These are phyloP conservation scores for Psittacula echo DNA, from an alignment of 2,797 vertebrate genomes.

Conservation along the genomic window DNA sequence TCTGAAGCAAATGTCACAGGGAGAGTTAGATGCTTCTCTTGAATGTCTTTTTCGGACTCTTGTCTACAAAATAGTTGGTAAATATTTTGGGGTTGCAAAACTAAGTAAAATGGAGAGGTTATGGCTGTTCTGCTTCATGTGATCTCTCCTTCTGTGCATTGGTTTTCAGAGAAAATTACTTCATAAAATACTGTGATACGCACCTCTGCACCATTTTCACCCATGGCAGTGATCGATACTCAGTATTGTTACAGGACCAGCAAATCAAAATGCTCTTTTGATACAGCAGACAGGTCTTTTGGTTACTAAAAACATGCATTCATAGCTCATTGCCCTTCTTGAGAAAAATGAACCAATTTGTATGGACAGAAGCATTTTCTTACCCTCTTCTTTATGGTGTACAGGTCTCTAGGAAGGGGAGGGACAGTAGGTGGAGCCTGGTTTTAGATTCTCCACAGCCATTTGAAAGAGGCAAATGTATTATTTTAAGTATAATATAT, in stretches of 20 bases:
- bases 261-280: not conserved
- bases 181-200: not conserved
- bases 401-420: not conserved
- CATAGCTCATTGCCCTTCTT: not conserved
- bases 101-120: not conserved
- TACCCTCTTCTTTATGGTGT: rapidly evolving
- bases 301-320: not conserved
- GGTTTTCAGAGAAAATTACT: not conserved
- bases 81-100: not conserved
- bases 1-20: not conserved
- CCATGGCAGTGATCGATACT: rapidly evolving
- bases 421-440: not conserved
- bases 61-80: not conserved
- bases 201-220: not conserved
- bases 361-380: not conserved
- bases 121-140: not conserved
- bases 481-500: no score
- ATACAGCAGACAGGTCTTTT: not conserved
- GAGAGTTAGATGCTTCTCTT: not conserved
- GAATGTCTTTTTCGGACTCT: not conserved
- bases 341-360: not conserved
- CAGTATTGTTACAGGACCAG: not conserved
- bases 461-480: not conserved
- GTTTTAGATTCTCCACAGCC: not conserved
- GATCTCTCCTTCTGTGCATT: not conserved